phyloP scores from a whole-genome alignment of 2,797 vertebrate species.

The Acrossocheilus fasciatus region DNA sequence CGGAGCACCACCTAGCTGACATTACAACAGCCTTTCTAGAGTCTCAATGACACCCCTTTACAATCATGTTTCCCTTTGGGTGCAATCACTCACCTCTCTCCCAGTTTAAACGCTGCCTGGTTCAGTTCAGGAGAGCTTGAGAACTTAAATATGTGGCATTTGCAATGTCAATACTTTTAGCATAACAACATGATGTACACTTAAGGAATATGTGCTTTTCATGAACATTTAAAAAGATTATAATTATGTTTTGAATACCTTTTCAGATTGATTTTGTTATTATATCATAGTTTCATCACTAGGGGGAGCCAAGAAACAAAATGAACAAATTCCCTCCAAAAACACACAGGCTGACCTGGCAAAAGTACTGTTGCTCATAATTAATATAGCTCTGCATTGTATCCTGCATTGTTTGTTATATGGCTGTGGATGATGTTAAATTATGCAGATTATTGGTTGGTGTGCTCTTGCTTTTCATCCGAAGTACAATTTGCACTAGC shows the following conservation, averaged over 20 bases:
- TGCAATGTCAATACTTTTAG: background rate
- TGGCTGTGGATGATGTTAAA: background rate
- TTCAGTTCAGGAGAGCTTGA: conserved; percentile 18
- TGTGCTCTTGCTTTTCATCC: background rate
- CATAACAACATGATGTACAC: background rate
- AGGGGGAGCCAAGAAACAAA: conserved; percentile 56
- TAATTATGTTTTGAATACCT: background rate
- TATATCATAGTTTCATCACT: conserved; percentile 33
- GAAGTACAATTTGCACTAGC: background rate
- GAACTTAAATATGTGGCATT: background rate
- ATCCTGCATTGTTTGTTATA: background rate
- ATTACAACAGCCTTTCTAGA: conserved; percentile 51
- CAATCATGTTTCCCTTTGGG: conserved; percentile 54
- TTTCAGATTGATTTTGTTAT: background rate
- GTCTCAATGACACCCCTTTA: conserved; percentile 60
- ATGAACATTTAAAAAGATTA: background rate
- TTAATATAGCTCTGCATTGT: conserved; percentile 2
- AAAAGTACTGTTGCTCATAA: background rate
- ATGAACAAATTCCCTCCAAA: background rate
- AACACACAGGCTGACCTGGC: background rate
- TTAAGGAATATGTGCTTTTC: background rate
- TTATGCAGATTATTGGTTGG: background rate
- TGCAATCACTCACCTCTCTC: conserved; percentile 42
- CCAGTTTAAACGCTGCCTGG: background rate
- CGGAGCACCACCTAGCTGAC: conserved; percentile 59